Evolutionary conservation across 2,797 vertebrate genomes (phyloP).

Genomic region (Dendrocincla fuliginosa): DNA sequence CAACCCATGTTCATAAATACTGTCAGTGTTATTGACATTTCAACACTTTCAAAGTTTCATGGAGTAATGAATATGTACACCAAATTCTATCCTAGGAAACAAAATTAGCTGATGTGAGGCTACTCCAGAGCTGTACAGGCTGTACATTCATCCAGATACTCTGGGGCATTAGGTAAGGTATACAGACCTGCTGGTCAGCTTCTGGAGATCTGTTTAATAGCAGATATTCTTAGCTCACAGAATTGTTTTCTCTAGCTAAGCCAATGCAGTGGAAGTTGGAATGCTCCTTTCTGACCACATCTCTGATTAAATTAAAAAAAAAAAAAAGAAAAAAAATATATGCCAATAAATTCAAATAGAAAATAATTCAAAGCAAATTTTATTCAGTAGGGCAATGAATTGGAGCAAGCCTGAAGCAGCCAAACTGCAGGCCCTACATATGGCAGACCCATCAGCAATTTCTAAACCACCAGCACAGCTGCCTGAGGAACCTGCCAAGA

Average conservation of each 20-base stretch:
- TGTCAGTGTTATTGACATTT: background rate
- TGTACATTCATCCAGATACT: background rate
- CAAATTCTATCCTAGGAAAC: background rate
- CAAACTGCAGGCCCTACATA: slow-evolving; percentile 41
- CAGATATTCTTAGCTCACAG: background rate
- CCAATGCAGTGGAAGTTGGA: background rate
- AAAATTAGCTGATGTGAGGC: background rate
- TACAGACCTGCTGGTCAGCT: background rate
- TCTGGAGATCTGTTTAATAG: background rate
- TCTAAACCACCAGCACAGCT: slow-evolving; percentile 49
- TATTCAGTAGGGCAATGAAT: slow-evolving; percentile 33
- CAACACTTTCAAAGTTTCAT: background rate
- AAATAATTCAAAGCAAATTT: slow-evolving; percentile 59
- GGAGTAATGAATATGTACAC: background rate
- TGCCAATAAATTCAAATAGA: slow-evolving; percentile 24
- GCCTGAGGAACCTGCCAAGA: slow-evolving; percentile 60
- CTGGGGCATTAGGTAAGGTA: background rate
- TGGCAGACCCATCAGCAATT: slow-evolving; percentile 23
- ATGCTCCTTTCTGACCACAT: background rate
- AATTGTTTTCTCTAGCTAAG: background rate
- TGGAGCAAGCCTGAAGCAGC: slow-evolving; percentile 38
- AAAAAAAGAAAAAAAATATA: background rate
- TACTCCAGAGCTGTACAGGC: background rate
- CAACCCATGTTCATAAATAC: background rate
- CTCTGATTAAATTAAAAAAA: background rate